phyloP scores from a whole-genome alignment of 2,888 invertebrate genomes.

The Plemyria rubiginata region DNA sequence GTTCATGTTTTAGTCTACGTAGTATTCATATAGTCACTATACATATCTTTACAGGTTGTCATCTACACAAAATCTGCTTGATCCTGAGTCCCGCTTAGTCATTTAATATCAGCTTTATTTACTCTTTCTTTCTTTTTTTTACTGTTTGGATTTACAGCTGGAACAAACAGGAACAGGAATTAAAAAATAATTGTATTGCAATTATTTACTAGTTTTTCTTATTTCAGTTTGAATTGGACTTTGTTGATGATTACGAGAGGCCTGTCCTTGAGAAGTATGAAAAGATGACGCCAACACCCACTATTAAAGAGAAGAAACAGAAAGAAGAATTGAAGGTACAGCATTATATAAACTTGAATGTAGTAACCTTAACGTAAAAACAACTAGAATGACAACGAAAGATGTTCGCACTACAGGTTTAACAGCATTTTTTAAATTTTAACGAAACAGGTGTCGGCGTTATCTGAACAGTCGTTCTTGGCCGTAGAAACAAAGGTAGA shows the following conservation, averaged over 20 bases:
- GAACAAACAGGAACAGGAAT: slow-evolving; percentile 29
- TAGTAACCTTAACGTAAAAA: neutral
- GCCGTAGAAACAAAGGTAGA: slow-evolving; percentile 74
- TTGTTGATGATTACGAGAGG: slow-evolving; percentile 90
- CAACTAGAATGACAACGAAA: neutral
- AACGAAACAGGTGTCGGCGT: slow-evolving; percentile 69
- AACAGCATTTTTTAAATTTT: slow-evolving; percentile 32
- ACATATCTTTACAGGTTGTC: slow-evolving; percentile 39
- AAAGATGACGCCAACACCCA: slow-evolving; percentile 82
- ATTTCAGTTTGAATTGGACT: slow-evolving; percentile 76
- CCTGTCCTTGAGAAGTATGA: slow-evolving; percentile 90
- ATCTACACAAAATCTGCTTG: slow-evolving; percentile 11
- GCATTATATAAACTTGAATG: slow-evolving; percentile 4
- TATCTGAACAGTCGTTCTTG: slow-evolving; percentile 54
- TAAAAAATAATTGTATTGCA: neutral
- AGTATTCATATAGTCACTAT: slow-evolving; percentile 36
- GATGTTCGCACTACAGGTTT: neutral
- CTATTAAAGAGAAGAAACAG: slow-evolving; percentile 74
- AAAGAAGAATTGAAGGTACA: slow-evolving; percentile 70
- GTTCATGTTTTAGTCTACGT: slow-evolving; percentile 46
- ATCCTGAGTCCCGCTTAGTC: slow-evolving; percentile 16
- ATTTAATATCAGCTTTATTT: slow-evolving; percentile 11
- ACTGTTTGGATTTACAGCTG: slow-evolving; percentile 3
- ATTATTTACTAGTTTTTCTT: slow-evolving; percentile 8
- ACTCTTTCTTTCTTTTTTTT: too few relatives aligned